phyloP scores from a whole-genome alignment of 1,140 invertebrate genomes.

The Heliconius himera region DNA sequence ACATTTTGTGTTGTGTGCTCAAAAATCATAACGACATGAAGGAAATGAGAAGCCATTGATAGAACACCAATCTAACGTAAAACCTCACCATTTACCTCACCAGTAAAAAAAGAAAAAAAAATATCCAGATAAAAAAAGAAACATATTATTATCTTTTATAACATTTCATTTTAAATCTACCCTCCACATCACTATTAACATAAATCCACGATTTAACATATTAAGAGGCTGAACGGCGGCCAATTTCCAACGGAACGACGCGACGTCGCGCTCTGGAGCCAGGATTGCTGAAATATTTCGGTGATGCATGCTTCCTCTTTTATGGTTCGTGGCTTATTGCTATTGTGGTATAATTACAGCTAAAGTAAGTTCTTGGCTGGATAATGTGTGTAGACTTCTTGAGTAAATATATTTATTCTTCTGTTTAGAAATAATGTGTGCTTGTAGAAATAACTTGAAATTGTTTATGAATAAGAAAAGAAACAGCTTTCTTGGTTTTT shows the following conservation, averaged over 20 bases:
- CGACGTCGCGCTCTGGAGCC: conserved; percentile 49
- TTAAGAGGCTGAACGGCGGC: conserved; percentile 53
- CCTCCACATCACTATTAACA: conserved; percentile 45
- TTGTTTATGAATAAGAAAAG: too few relatives aligned
- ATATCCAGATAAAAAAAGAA: background rate
- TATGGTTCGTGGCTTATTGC: conserved; percentile 19
- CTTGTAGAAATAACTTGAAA: too few relatives aligned
- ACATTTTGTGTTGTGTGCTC: too few relatives aligned
- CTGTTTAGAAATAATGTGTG: background rate
- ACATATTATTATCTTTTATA: background rate
- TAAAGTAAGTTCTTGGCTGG: background rate
- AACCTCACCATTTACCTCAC: too few relatives aligned
- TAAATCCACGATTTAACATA: conserved; percentile 59
- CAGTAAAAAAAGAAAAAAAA: too few relatives aligned
- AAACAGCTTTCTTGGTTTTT: too few relatives aligned
- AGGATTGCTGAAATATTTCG: conserved; percentile 60
- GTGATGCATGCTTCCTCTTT: conserved; percentile 15
- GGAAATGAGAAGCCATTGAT: too few relatives aligned
- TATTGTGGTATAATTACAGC: conserved; percentile 5
- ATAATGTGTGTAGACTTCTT: too few relatives aligned
- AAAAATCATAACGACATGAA: too few relatives aligned
- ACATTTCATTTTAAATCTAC: background rate
- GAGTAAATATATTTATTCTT: background rate
- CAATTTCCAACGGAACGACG: conserved; percentile 65
- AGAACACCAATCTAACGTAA: too few relatives aligned